Base-by-base conservation (phyloP, 1,140 invertebrate species). In the Camponotus floridanus region DNA sequence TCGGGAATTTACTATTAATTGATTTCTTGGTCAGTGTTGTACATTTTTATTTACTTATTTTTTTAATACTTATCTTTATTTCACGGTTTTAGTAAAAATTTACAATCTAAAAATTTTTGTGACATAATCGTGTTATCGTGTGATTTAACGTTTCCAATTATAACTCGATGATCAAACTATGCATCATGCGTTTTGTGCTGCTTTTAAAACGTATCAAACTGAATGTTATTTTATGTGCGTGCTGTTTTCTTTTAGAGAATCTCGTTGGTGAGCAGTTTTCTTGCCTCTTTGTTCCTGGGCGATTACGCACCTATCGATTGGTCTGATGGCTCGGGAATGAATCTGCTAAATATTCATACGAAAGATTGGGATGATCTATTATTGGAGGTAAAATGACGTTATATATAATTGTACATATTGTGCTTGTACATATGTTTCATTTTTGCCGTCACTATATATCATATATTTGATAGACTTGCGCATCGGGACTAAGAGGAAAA, bases 271-370 rank as follows among this genome's bases (percentile, higher is more conserved):
- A 99, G 98, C 92, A 99, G 98, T 91, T 99, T 99, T 95, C 96
- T 97, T 0, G 98, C 98, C 73, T 98, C 98, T 0, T 92, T 99
- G 26, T 98, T 99, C 90, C 92, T 99, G n/a, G 98, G 99, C 1
- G 95, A 97, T 91, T 98, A 98, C 91, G 98, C 98, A 0, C 97
- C 98, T 0, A 99, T 99, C 68, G 99, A 99, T 94, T 96, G 96
- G 86, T 97, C 98, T 0, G 99, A 99, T 95, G 99, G 97, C 0
- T 99, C 98, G 4, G 99, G 99, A 42, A 99, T 99, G 98, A 99
- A 99, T 95, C 95, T 99, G 18, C 95, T 99, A 80, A 97, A 99
- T 94, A 98, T 99, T 57, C 96, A 95, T 48, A 96, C 93, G 0
- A 98, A 98, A 95, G 95, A 95, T 59, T 99, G 98, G 99, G 96